Evolutionary conservation across 2,113 vertebrate genomes (phyloP).

Genomic region (Ophthalmolycus amberensis): DNA sequence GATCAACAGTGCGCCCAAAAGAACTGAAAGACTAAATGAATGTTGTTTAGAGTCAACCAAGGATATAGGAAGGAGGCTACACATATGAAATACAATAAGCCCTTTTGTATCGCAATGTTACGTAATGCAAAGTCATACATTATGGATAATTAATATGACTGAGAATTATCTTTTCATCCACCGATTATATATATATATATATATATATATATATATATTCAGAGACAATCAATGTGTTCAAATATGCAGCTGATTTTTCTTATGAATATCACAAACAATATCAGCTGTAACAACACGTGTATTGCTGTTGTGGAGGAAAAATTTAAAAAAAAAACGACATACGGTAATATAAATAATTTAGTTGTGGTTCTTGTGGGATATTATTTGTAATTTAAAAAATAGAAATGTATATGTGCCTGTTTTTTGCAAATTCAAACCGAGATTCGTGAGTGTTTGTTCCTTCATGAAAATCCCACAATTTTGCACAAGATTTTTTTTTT

Average conservation of each 20-base stretch:
- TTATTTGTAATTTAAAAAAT: neutral
- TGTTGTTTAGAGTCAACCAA: neutral
- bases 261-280: neutral
- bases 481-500: conserved; percentile 24
- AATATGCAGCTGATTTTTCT: neutral
- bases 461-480: conserved; percentile 38
- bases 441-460: conserved; percentile 6
- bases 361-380: neutral
- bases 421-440: neutral
- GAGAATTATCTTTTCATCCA: neutral
- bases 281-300: too few species aligned
- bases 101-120: neutral
- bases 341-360: neutral
- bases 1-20: conserved; percentile 29
- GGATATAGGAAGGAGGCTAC: neutral
- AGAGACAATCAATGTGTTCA: neutral
- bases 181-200: neutral
- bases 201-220: neutral
- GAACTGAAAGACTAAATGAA: neutral
- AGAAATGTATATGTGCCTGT: neutral
- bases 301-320: neutral
- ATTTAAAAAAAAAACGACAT: neutral
- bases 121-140: neutral
- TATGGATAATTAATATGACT: neutral
- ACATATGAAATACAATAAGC: neutral